phyloP scores from a whole-genome alignment of 2,888 invertebrate genomes.

The Drosophila multiciliata region DNA sequence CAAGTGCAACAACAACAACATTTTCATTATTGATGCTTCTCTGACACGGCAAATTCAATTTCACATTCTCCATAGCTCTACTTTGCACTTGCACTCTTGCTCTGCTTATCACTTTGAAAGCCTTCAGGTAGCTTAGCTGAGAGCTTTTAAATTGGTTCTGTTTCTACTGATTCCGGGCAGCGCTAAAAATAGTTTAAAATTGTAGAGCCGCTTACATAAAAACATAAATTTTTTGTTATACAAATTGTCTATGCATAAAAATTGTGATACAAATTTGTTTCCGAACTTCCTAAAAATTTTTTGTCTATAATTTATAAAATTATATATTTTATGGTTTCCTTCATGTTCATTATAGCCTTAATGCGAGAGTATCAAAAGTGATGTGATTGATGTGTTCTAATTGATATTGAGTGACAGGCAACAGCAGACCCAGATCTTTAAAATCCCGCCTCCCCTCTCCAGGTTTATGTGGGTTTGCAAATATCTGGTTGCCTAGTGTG shows the following conservation, averaged over 20 bases:
- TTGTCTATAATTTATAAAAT: too few relatives aligned
- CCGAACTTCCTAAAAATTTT: neutral
- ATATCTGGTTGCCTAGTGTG: conserved; percentile 30
- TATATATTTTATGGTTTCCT: neutral
- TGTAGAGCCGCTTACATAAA: neutral
- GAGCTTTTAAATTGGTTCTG: conserved; percentile 23
- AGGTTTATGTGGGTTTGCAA: conserved; percentile 33
- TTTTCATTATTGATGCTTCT: conserved; percentile 68
- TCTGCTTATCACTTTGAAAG: conserved; percentile 28
- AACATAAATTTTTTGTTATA: neutral
- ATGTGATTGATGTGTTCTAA: conserved; percentile 49
- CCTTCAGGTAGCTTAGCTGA: neutral
- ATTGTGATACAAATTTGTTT: neutral
- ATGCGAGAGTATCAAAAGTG: neutral
- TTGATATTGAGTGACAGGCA: conserved; percentile 56
- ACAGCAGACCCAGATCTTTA: neutral
- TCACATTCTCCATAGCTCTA: neutral
- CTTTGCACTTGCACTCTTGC: neutral
- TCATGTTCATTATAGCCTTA: neutral
- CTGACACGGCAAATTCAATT: conserved; percentile 71
- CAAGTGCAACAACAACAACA: conserved; percentile 51
- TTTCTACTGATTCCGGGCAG: conserved; percentile 30
- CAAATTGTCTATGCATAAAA: neutral
- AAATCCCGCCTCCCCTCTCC: conserved; percentile 3
- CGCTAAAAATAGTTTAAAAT: conserved; percentile 1